Evolutionary conservation across 2,797 vertebrate species (phyloP).

Genomic region (Psittacula derbiana): DNA sequence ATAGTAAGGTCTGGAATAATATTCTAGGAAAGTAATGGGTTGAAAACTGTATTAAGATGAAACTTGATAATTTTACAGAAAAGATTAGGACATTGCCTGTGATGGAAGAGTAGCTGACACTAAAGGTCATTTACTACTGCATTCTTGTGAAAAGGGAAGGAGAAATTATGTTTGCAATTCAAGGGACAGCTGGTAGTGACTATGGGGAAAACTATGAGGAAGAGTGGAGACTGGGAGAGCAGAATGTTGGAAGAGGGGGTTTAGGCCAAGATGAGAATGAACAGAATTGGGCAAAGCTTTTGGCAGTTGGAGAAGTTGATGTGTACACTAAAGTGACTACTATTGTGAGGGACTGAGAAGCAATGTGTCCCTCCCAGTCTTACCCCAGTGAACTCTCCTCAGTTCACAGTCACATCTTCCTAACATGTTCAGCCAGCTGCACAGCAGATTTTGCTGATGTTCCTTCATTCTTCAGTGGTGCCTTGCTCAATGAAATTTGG

Average conservation of each 20-base stretch:
- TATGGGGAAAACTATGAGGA: neutral
- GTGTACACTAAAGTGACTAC: neutral
- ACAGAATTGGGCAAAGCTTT: neutral
- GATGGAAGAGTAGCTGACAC: neutral
- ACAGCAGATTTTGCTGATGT: slow-evolving; percentile 32
- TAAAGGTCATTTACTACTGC: neutral
- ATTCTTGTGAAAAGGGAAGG: neutral
- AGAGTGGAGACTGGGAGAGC: neutral
- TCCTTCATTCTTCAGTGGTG: slow-evolving; percentile 14
- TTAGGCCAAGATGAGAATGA: neutral
- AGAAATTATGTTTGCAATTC: neutral
- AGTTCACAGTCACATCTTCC: neutral
- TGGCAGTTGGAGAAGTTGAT: neutral
- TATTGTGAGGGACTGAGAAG: neutral
- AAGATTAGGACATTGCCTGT: neutral
- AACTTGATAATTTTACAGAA: neutral
- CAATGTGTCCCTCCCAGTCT: neutral
- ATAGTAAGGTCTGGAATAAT: neutral
- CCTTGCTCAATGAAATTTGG: slow-evolving; percentile 46
- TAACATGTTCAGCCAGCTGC: slow-evolving; percentile 26
- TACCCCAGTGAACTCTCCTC: neutral
- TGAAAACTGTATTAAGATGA: neutral
- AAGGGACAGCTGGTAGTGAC: neutral
- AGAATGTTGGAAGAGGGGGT: neutral
- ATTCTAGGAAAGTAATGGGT: neutral